These are phyloP conservation scores for Eupristina koningsbergeri DNA, from an alignment of 1,140 invertebrate species.

Conservation along the genomic window DNA sequence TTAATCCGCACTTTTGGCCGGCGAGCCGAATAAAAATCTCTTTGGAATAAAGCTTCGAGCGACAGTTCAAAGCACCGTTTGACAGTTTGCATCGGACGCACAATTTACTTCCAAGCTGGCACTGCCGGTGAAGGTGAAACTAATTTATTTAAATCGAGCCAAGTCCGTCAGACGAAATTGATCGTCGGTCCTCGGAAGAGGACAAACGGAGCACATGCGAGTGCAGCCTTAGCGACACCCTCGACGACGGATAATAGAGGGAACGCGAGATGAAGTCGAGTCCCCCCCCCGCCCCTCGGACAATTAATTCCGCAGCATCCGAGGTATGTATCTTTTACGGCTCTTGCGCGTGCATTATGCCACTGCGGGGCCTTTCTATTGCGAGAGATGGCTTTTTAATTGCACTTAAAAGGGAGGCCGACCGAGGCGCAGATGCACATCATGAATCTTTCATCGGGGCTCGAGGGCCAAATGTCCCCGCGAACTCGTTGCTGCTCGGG, in stretches of 20 bases:
- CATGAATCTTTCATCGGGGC: slow-evolving; percentile 34
- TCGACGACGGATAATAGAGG: neutral
- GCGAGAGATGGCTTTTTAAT: slow-evolving; percentile 48
- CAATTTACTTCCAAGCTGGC: too few species aligned
- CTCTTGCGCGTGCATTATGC: slow-evolving; percentile 17
- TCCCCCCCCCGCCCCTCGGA: neutral
- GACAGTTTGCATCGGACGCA: too few species aligned
- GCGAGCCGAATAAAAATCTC: too few species aligned
- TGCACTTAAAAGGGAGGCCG: slow-evolving; percentile 6
- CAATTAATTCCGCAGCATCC: neutral
- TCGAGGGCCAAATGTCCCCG: neutral
- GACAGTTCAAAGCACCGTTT: too few species aligned
- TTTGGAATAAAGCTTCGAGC: too few species aligned
- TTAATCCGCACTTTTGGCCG: too few species aligned
- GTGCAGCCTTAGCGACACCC: neutral
- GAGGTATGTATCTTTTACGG: too few species aligned
- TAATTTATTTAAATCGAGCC: too few species aligned
- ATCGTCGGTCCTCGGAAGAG: too few species aligned
- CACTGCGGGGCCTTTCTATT: slow-evolving; percentile 33
- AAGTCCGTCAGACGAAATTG: too few species aligned
- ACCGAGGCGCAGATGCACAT: neutral
- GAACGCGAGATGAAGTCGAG: neutral
- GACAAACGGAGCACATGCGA: neutral
- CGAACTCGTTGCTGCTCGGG: slow-evolving; percentile 18
- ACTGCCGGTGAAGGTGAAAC: too few species aligned